Evolutionary conservation across 2,888 invertebrate genomes (phyloP).

Genomic region (Margaritifera margaritifera): DNA sequence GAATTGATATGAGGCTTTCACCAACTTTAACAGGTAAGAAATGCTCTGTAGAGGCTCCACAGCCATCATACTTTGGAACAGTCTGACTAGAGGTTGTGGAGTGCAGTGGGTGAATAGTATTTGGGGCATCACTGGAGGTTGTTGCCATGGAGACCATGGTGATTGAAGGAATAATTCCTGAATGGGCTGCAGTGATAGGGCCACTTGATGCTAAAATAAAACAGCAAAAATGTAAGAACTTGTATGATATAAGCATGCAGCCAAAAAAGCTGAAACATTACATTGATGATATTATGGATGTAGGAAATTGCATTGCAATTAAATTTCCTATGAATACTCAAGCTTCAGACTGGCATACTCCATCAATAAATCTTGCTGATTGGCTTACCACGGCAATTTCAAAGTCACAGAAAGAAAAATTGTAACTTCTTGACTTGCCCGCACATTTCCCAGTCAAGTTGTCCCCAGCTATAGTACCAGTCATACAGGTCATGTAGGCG

Average conservation of each 20-base stretch:
- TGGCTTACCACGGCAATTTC: no score
- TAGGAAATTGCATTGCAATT: no score
- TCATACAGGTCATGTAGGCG: no score
- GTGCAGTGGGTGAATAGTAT: slow-evolving; percentile 35
- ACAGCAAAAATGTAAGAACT: background rate
- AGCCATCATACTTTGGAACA: slow-evolving; percentile 50
- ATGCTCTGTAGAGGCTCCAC: slow-evolving; percentile 53
- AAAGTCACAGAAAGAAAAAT: background rate
- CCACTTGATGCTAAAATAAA: slow-evolving; percentile 47
- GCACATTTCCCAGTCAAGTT: no score
- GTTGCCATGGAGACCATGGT: slow-evolving; percentile 42
- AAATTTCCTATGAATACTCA: no score
- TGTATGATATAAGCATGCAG: no score
- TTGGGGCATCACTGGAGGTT: slow-evolving; percentile 29
- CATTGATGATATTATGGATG: no score
- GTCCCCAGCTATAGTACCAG: no score
- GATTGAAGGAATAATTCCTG: slow-evolving; percentile 51
- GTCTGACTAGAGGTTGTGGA: slow-evolving; percentile 30
- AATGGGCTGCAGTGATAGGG: slow-evolving; percentile 59
- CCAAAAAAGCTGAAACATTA: no score
- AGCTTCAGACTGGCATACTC: no score
- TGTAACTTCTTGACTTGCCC: no score
- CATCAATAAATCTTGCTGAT: no score
- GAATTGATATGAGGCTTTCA: slow-evolving; percentile 87
- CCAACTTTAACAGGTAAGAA: slow-evolving; percentile 55